Evolutionary conservation across 1,140 invertebrate genomes (phyloP), one percentile per base, ranked within the genome.

Genomic region (Stenopsyche tienmushanensis): DNA sequence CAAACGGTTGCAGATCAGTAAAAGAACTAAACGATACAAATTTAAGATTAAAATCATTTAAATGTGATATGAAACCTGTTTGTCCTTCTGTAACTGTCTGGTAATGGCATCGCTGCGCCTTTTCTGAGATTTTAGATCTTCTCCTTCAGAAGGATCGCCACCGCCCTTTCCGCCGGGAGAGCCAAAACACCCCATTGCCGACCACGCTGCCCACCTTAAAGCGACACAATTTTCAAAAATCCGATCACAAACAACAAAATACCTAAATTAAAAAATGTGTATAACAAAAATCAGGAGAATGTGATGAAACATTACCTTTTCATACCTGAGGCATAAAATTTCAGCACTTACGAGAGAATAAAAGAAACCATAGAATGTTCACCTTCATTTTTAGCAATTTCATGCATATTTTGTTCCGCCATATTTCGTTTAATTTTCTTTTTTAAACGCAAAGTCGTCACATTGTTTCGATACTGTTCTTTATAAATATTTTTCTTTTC

Each of bases 61-160:
- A 39, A 39, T 39, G n/a, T 8, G 7, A 39, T 39, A n/a, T 39
- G 34, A 39, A 47, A 96, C 87, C 85, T 99, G 96, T 85, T 99
- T 99, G 80, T 99, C 97, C 84, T 97, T 98, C 80, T 98, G 94
- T 73, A 99, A 87, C 81, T 99, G 96, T 81, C 93, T 90, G 78
- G 97, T 97, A 81, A 99, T 99, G 80, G 93, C 92, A 84, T 98
- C 97, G 83, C 96, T 98, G 73, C 93, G 91, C 79, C 96, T 91
- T 83, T 96, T 97, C 80, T 94, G 91, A 74, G 88, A 88, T 82
- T 96, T 95, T 79, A 90, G 91, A 81, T 98, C 97, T 84, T 99
- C 96, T 62, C 74, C 77, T 67, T 78, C 78, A 62, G 76, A 74
- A 74, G 80, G 72, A 60, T 83, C 78, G 83, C 93, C 92, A 75